Percentiles rank a stretch among this genome's conserved stretches.
Evolutionary conservation across 2,113 vertebrate genomes (phyloP).

Genomic region (Ammodramus savannarum): DNA sequence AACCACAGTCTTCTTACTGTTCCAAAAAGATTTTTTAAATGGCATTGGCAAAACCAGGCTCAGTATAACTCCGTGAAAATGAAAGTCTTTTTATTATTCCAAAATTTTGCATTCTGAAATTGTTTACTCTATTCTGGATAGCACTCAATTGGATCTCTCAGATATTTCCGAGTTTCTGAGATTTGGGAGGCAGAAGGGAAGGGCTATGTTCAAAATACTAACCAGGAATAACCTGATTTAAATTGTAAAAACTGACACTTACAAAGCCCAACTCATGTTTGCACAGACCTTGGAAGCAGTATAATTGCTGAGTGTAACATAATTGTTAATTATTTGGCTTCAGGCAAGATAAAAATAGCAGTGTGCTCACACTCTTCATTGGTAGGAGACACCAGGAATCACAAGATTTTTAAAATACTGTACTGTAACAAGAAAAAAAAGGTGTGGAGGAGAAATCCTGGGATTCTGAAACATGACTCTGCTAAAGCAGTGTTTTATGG

Average conservation of each 20-base stretch:
- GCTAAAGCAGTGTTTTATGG: not conserved
- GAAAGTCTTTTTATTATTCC: not conserved
- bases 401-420: not conserved
- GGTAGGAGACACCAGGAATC: not conserved
- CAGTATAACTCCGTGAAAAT: not conserved
- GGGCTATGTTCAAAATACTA: not conserved
- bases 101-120: not conserved
- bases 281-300: not conserved
- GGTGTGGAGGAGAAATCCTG: not conserved
- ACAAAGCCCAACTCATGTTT: not conserved
- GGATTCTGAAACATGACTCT: not conserved
- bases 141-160: not conserved
- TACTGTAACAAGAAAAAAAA: not conserved
- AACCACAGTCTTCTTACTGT: not conserved
- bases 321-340: constrained; percentile 22
- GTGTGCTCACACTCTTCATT: not conserved
- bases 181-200: not conserved
- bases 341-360: not conserved
- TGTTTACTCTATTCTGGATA: not conserved
- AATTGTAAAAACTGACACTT: not conserved
- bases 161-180: not conserved
- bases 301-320: not conserved
- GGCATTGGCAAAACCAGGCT: not conserved
- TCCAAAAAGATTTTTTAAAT: not conserved
- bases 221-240: not conserved